Conservation (phyloP, 2,888 invertebrate species). For the Agrilus mali region DNA sequence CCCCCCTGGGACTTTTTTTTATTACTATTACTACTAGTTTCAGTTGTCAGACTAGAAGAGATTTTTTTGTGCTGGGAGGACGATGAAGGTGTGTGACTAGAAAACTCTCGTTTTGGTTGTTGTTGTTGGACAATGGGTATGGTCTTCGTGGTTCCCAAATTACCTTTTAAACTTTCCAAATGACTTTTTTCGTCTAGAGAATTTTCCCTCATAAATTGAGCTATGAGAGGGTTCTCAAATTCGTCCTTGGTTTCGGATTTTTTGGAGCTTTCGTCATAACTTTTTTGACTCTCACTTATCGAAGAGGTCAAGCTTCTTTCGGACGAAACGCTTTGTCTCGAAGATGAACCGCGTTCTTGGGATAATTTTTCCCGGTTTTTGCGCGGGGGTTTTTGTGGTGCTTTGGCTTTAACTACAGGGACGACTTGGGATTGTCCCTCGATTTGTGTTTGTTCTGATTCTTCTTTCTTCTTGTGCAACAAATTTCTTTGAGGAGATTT, state of each 20-base stretch:
- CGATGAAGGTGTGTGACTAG: slow-evolving; percentile 3
- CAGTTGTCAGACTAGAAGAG: neutral
- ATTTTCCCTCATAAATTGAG: slow-evolving; percentile 28
- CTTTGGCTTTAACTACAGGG: neutral
- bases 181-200: slow-evolving; percentile 18
- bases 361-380: slow-evolving; percentile 8
- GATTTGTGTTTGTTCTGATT: neutral
- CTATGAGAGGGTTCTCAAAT: slow-evolving; percentile 24
- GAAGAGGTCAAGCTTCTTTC: neutral
- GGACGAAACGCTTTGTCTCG: neutral
- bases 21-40: neutral
- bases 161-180: slow-evolving; percentile 2
- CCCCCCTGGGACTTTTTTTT: neutral
- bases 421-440: neutral
- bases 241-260: slow-evolving; percentile 4
- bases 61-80: neutral
- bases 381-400: slow-evolving; percentile 14
- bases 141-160: slow-evolving; percentile 4
- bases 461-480: neutral
- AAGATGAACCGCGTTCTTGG: slow-evolving; percentile 3
- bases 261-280: neutral
- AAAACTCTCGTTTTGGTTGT: slow-evolving; percentile 2
- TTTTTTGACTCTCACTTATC: neutral
- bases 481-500: neutral
- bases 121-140: slow-evolving; percentile 5